phyloP scores from a whole-genome alignment of 2,888 invertebrate species.

The Ormia ochracea region DNA sequence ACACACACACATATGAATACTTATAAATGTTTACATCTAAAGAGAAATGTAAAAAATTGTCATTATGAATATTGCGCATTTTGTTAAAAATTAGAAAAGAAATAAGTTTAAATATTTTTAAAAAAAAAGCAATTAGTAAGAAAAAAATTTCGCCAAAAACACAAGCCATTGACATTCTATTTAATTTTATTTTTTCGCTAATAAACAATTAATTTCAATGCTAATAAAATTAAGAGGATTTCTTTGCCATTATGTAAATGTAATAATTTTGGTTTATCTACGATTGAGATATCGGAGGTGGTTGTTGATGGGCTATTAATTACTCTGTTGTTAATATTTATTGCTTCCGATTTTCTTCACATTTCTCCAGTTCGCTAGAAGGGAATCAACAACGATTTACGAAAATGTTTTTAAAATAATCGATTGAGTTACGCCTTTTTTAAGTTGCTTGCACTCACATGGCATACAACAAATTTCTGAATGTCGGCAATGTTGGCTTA shows the following conservation, averaged over 20 bases:
- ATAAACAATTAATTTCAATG: constrained; percentile 1
- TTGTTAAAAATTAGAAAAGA: background rate
- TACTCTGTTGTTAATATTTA: background rate
- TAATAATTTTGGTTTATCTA: background rate
- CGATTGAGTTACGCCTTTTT: too few relatives aligned
- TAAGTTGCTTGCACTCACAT: too few relatives aligned
- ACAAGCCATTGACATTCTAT: constrained; percentile 6
- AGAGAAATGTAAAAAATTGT: constrained; percentile 16
- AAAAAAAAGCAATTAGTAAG: background rate
- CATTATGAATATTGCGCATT: constrained; percentile 12
- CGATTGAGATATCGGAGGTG: background rate
- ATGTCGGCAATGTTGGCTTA: too few relatives aligned
- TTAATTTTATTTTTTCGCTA: background rate
- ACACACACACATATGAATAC: background rate
- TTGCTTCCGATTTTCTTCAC: background rate
- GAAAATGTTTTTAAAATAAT: too few relatives aligned
- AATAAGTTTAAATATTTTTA: background rate
- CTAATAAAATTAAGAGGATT: background rate
- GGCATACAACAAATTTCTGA: too few relatives aligned
- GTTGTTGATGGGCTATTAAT: background rate
- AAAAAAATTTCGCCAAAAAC: constrained; percentile 17
- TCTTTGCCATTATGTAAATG: background rate
- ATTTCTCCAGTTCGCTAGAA: too few relatives aligned
- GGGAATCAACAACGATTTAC: too few relatives aligned
- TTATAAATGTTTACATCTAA: too few relatives aligned